phyloP scores from a whole-genome alignment of 2,113 vertebrate genomes.

The Phalacrocorax aristotelis region DNA sequence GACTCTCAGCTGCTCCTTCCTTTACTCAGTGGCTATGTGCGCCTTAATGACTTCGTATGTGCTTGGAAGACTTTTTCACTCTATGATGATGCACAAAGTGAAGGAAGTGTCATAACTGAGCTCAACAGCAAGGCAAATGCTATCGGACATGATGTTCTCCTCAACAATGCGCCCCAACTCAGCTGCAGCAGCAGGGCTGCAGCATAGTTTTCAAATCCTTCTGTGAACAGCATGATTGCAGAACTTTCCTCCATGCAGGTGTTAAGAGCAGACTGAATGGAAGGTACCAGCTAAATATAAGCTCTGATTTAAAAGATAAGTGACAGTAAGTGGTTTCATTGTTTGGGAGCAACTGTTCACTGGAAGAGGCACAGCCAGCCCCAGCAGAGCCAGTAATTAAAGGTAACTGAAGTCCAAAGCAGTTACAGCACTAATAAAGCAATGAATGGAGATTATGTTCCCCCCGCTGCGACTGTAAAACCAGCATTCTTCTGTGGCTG shows the following conservation, averaged over 20 bases:
- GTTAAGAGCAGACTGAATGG: neutral
- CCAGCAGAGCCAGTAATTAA: conserved; percentile 26
- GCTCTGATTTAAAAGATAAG: neutral
- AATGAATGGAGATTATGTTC: neutral
- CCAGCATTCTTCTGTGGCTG: no score
- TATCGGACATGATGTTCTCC: neutral
- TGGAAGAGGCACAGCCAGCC: neutral
- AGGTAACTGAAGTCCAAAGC: neutral
- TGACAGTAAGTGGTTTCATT: neutral
- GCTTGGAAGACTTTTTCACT: neutral
- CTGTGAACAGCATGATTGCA: neutral
- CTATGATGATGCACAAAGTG: fast-evolving
- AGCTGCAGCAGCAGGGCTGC: neutral
- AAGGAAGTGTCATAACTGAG: neutral
- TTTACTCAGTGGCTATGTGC: neutral
- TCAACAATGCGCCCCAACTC: neutral
- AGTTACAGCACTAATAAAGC: neutral
- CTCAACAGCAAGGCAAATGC: neutral
- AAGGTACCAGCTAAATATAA: neutral
- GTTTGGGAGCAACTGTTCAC: neutral
- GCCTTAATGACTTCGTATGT: neutral
- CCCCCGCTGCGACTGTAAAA: neutral
- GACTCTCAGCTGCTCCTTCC: neutral
- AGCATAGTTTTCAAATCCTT: neutral
- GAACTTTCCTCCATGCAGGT: neutral